Conservation (phyloP, 2,797 vertebrate species). For the Heliangelus exortis region DNA sequence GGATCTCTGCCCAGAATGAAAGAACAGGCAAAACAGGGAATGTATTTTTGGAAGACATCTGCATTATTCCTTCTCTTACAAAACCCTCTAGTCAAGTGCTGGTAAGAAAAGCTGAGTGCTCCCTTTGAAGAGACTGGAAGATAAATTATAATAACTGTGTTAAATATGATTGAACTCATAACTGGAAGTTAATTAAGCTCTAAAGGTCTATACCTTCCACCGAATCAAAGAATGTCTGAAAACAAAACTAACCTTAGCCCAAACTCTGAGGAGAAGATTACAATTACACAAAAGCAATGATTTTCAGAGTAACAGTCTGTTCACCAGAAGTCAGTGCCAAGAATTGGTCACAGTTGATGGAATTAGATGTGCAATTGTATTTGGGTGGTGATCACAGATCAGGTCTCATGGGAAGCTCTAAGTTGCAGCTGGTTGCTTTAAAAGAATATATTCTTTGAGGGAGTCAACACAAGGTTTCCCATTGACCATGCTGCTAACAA, state of each 20-base stretch:
- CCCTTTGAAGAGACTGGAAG: neutral
- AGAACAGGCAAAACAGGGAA: constrained; percentile 84
- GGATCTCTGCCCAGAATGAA: constrained; percentile 86
- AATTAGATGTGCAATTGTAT: neutral
- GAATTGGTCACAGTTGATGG: neutral
- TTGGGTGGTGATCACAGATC: neutral
- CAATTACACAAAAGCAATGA: neutral
- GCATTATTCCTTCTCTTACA: constrained; percentile 86
- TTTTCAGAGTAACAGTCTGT: neutral
- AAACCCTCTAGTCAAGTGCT: constrained; percentile 89
- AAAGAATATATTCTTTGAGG: neutral
- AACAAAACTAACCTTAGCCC: neutral
- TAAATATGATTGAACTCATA: neutral
- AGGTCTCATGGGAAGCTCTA: neutral
- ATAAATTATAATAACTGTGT: neutral
- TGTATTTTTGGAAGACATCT: constrained; percentile 82
- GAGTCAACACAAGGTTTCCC: neutral
- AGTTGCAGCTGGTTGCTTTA: neutral
- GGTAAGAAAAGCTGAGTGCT: constrained; percentile 77
- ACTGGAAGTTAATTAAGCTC: neutral
- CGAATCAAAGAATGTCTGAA: neutral
- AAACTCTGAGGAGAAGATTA: neutral
- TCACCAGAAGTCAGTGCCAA: neutral
- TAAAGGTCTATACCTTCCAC: neutral
- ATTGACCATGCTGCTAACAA: neutral